Conservation (phyloP, 2,113 vertebrate species). For the Cairina moschata region DNA sequence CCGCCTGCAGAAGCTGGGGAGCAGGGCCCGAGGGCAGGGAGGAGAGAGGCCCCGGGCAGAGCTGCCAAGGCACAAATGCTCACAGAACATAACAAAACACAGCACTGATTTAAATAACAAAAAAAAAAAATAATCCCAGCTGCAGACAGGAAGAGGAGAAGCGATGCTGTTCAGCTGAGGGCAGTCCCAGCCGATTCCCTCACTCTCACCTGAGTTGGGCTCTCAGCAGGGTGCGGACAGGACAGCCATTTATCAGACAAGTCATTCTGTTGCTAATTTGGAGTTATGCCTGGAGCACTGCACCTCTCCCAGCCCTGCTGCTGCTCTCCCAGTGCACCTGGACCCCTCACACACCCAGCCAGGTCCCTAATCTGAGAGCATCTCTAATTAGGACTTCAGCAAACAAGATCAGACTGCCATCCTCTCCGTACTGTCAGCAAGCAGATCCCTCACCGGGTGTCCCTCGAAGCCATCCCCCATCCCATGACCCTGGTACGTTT, state of each 20-base stretch:
- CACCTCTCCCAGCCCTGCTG: not conserved
- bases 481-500: not conserved
- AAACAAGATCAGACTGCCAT: conserved; percentile 2
- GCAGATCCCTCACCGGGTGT: not conserved
- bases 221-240: no score
- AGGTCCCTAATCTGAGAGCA: not conserved
- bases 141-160: not conserved
- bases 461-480: not conserved
- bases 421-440: conserved; percentile 1
- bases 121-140: conserved; percentile 22
- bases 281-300: not conserved
- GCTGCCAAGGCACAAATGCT: not conserved
- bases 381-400: conserved; percentile 29
- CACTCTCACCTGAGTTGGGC: not conserved
- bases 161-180: not conserved
- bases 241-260: fast-evolving
- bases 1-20: not conserved
- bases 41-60: not conserved
- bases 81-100: conserved; percentile 14
- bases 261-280: not conserved
- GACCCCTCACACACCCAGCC: conserved; percentile 1
- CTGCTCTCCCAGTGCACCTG: not conserved
- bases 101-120: conserved; percentile 19
- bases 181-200: not conserved
- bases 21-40: conserved; percentile 6